Conservation (phyloP, 2,797 vertebrate genomes). For the Stomatorhinus walkeri region DNA sequence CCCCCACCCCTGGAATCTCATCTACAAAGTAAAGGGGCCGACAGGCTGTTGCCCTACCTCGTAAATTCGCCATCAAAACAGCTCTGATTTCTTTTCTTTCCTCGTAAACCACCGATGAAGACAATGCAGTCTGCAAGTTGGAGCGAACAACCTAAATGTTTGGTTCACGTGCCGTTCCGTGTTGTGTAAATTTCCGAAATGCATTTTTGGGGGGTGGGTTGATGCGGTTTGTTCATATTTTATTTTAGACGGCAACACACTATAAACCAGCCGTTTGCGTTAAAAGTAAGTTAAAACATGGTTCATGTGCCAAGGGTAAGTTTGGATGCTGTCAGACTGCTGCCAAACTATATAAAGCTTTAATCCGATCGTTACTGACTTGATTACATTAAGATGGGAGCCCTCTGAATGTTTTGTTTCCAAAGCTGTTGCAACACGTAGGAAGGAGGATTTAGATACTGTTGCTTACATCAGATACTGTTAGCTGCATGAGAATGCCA, state of each 20-base stretch:
- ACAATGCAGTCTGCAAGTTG: not conserved
- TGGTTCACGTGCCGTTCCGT: not conserved
- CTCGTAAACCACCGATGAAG: not conserved
- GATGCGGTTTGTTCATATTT: not conserved
- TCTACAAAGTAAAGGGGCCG: not conserved
- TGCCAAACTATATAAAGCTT: not conserved
- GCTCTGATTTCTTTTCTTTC: not conserved
- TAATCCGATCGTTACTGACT: not conserved
- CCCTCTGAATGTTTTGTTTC: not conserved
- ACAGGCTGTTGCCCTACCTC: not conserved
- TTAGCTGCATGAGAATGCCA: not conserved
- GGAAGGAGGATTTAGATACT: not conserved
- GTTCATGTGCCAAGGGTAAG: not conserved
- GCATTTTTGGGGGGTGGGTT: not conserved
- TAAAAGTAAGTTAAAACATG: not conserved
- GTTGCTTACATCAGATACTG: not conserved
- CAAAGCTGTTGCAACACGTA: not conserved
- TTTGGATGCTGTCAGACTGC: not conserved
- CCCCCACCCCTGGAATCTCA: not conserved
- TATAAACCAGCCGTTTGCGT: not conserved
- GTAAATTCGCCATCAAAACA: not conserved
- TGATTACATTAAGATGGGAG: not conserved
- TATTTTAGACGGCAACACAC: not conserved
- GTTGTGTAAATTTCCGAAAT: not conserved
- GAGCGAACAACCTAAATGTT: not conserved